A percentile compares a stretch with the other conserved stretches of the same genome.
phyloP scores from a whole-genome alignment of 2,113 vertebrate species.

The Pogonocichla stellata region DNA sequence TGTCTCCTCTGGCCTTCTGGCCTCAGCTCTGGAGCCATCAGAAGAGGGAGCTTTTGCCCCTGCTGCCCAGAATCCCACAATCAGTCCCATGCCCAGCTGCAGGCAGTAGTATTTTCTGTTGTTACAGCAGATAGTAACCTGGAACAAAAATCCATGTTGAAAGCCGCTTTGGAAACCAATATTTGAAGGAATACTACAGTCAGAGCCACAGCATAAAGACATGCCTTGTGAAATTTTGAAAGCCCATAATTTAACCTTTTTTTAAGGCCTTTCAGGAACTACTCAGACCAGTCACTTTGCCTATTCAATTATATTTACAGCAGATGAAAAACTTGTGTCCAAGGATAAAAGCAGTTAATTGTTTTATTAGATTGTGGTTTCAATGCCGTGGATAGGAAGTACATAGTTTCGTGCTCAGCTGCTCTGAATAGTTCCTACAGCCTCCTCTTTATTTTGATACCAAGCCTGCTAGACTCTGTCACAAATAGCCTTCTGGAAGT shows the following conservation, averaged over 20 bases:
- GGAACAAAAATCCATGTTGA: background rate
- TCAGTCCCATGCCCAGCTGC: background rate
- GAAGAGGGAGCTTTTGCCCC: background rate
- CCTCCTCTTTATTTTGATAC: background rate
- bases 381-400: background rate
- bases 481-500: background rate
- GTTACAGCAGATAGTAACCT: background rate
- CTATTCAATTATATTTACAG: background rate
- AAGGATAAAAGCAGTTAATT: background rate
- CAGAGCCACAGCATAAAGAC: background rate
- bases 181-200: background rate
- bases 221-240: background rate
- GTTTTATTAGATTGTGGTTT: background rate
- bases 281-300: background rate
- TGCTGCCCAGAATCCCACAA: background rate
- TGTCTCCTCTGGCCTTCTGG: background rate
- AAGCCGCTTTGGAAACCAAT: background rate
- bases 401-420: background rate
- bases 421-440: background rate
- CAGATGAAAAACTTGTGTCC: background rate
- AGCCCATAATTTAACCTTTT: background rate
- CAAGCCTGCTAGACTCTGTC: background rate
- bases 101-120: background rate
- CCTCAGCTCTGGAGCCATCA: background rate
- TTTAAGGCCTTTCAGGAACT: background rate